Evolutionary conservation across 2,797 vertebrate genomes (phyloP).

Genomic region (Eurystomus glaucurus): DNA sequence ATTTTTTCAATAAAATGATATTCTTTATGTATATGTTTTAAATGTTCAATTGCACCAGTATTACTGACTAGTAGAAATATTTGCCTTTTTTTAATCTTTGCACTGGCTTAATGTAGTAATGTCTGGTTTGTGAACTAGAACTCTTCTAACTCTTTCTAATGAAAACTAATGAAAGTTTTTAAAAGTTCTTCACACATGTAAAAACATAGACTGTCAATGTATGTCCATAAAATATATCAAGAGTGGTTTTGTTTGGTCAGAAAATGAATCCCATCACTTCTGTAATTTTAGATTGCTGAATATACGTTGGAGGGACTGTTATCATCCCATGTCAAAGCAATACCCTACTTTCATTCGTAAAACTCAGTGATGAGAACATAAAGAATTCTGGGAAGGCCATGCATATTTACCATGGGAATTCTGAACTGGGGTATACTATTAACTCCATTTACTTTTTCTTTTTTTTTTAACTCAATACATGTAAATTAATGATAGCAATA

Average conservation of each 20-base stretch:
- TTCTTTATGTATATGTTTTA: background rate
- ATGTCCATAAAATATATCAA: background rate
- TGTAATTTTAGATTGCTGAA: background rate
- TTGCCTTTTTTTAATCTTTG: constrained; percentile 1
- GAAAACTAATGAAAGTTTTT: background rate
- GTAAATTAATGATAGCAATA: background rate
- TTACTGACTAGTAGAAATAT: background rate
- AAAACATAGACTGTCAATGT: background rate
- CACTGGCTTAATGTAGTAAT: background rate
- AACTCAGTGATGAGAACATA: background rate
- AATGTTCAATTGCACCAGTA: background rate
- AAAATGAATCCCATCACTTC: background rate
- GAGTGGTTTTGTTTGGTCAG: background rate
- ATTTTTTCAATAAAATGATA: background rate
- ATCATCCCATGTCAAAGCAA: background rate
- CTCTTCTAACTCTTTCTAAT: background rate
- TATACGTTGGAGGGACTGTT: background rate
- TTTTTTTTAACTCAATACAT: background rate
- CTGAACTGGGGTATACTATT: background rate
- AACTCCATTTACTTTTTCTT: background rate
- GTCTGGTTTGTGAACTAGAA: background rate
- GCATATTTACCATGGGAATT: background rate
- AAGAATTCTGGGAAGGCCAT: background rate
- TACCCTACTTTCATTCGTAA: background rate
- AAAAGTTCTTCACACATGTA: background rate